Conservation (phyloP, 1,140 invertebrate genomes). For the Papilio polyxenes region DNA sequence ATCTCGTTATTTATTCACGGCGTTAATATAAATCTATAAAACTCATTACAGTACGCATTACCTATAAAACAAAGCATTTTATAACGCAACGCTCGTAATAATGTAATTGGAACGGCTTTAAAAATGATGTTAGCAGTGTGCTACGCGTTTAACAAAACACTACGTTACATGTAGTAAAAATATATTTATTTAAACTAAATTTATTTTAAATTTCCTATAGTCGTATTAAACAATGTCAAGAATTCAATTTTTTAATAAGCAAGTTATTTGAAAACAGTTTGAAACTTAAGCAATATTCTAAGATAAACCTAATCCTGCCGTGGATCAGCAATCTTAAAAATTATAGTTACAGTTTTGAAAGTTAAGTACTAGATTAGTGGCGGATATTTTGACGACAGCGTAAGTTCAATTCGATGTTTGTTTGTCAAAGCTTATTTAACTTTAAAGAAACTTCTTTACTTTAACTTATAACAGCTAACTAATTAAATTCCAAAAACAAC, state of each 20-base stretch:
- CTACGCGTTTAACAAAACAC: not conserved
- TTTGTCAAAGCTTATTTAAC: not conserved
- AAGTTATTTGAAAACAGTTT: too few relatives aligned
- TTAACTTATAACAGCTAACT: not conserved
- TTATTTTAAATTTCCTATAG: too few relatives aligned
- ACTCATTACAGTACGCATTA: constrained; percentile 35
- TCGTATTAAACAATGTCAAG: too few relatives aligned
- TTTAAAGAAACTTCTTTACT: not conserved
- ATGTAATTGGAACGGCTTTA: constrained; percentile 29
- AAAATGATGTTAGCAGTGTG: not conserved
- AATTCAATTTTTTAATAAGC: too few relatives aligned
- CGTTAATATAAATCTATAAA: constrained; percentile 39
- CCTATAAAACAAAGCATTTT: constrained; percentile 38
- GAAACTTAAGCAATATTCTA: not conserved
- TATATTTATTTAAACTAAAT: not conserved
- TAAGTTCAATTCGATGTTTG: not conserved
- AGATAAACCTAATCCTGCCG: not conserved
- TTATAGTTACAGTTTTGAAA: not conserved
- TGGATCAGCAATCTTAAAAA: not conserved
- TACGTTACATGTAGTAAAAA: not conserved
- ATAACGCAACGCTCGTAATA: constrained; percentile 33
- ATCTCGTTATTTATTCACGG: constrained; percentile 39
- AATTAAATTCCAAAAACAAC: not conserved
- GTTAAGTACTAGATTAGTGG: not conserved
- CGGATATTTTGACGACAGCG: not conserved